Evolutionary conservation across 2,797 vertebrate genomes (phyloP).

Genomic region (Pantherophis vulpinus): DNA sequence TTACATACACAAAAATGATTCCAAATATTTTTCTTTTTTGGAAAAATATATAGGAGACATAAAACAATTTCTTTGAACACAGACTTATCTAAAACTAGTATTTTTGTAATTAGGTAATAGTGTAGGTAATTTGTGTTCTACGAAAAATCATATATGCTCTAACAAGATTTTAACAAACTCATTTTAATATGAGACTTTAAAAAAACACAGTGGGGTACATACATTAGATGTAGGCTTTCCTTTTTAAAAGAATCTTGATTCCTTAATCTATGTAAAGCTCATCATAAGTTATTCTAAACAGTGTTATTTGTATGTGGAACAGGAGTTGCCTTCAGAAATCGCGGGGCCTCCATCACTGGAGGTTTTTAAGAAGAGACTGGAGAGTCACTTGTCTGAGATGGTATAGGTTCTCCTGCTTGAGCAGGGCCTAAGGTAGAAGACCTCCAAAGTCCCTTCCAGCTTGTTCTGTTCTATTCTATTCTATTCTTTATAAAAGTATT

Average conservation of each 20-base stretch:
- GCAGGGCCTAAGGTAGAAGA: no score
- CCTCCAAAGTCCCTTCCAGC: no score
- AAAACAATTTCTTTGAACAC: slow-evolving; percentile 15
- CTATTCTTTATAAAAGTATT: slow-evolving; percentile 6
- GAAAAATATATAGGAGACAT: no score
- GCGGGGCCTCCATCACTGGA: no score
- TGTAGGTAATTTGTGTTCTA: slow-evolving; percentile 24
- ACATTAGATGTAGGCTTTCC: neutral
- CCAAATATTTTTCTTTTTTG: no score
- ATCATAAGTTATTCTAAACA: slow-evolving; percentile 3
- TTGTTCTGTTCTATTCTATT: no score
- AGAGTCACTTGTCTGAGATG: no score
- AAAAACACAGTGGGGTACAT: slow-evolving; percentile 27
- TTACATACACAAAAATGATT: neutral
- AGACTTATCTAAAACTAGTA: neutral
- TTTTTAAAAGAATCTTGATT: neutral
- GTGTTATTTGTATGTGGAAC: neutral
- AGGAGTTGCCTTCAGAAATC: no score
- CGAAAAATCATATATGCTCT: neutral
- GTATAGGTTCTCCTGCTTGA: no score
- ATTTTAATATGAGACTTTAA: neutral
- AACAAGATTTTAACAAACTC: neutral
- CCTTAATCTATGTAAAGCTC: neutral
- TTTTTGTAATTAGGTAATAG: slow-evolving; percentile 16
- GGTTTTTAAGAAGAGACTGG: no score